Conservation (phyloP, 2,113 vertebrate species). For the Lophochroa leadbeateri region DNA sequence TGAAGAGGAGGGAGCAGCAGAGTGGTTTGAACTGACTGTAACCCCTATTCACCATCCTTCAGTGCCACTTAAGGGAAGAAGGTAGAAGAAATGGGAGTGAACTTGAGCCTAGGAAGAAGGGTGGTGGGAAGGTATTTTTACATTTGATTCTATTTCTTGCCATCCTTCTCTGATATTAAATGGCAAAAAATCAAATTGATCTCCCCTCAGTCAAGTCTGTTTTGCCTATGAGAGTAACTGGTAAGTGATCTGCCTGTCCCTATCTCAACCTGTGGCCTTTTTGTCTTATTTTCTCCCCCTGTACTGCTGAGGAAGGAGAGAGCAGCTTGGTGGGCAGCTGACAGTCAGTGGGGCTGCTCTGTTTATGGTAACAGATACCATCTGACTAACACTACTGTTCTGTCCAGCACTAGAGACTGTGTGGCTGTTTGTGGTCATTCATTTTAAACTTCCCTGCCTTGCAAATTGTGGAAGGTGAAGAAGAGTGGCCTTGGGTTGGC, state of each 20-base stretch:
- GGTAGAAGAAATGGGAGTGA: neutral
- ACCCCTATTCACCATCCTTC: too few relatives aligned
- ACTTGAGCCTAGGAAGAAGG: neutral
- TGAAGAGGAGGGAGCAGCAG: neutral
- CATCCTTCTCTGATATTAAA: neutral
- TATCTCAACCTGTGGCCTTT: neutral
- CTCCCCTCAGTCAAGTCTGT: neutral
- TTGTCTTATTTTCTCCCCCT: neutral
- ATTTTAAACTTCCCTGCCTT: neutral
- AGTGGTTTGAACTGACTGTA: neutral
- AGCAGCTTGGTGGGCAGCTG: neutral
- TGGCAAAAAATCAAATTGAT: neutral
- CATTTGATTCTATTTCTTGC: neutral
- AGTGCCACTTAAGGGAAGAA: neutral
- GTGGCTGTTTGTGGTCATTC: neutral
- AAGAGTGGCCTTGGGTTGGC: neutral
- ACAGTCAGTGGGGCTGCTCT: neutral
- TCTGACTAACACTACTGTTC: neutral
- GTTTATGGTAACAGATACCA: neutral
- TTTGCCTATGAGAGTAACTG: neutral
- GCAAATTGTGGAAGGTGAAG: neutral
- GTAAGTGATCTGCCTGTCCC: neutral
- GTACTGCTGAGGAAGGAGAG: neutral
- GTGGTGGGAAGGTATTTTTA: neutral
- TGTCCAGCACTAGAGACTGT: neutral